Evolutionary conservation across 2,888 invertebrate species (phyloP).

Genomic region (Gerosis bhagava): DNA sequence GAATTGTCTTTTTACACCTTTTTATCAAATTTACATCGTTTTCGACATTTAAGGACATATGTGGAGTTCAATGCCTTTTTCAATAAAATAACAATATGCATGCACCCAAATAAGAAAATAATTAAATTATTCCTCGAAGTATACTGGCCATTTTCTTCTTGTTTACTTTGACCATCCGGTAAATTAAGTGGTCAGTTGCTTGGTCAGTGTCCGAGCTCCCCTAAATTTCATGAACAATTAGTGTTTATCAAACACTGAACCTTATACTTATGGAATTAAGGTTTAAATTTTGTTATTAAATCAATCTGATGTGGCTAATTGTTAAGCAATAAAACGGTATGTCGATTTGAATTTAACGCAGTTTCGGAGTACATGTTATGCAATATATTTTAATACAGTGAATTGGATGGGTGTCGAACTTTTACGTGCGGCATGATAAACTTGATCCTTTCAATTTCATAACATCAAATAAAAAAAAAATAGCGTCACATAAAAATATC

Average conservation of each 20-base stretch:
- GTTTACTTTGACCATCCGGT: slow-evolving; percentile 60
- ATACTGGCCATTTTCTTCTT: slow-evolving; percentile 25
- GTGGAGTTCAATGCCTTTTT: no score
- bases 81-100: no score
- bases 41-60: no score
- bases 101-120: no score
- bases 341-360: no score
- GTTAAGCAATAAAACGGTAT: slow-evolving; percentile 69
- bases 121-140: slow-evolving; percentile 9
- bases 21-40: no score
- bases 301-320: slow-evolving; percentile 47
- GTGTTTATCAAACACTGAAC: slow-evolving; percentile 31
- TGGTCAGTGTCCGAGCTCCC: slow-evolving; percentile 41
- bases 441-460: slow-evolving; percentile 13
- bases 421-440: slow-evolving; percentile 28
- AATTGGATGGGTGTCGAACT: slow-evolving; percentile 38
- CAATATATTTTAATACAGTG: slow-evolving; percentile 54
- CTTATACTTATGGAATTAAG: slow-evolving; percentile 36
- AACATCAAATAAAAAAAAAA: no score
- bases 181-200: slow-evolving; percentile 45
- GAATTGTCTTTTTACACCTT: no score
- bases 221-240: slow-evolving; percentile 34
- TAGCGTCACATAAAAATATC: no score
- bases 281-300: slow-evolving; percentile 12
- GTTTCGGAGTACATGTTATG: no score